A percentile compares a stretch with the other conserved stretches of the same genome.
Conservation (phyloP, 1,140 invertebrate genomes). For the Drosophila biarmipes region DNA sequence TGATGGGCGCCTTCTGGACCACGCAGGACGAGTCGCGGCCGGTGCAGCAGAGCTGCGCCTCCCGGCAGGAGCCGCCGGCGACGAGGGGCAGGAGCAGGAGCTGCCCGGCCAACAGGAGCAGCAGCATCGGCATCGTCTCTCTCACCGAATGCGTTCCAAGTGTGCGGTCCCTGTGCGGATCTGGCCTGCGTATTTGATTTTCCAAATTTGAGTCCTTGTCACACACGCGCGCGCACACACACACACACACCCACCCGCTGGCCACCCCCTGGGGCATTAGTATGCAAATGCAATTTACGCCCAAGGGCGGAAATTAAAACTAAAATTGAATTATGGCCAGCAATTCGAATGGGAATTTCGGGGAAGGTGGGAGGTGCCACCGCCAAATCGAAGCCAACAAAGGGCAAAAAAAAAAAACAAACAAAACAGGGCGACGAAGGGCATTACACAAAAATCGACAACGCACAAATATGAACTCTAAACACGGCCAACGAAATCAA, state of each 20-base stretch:
- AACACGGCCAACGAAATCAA: constrained; percentile 59
- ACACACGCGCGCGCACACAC: constrained; percentile 1
- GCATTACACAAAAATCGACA: constrained; percentile 49
- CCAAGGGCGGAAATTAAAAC: constrained; percentile 80
- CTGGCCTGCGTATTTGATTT: constrained; percentile 8
- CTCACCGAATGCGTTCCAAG: constrained; percentile 11
- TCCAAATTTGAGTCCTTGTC: constrained; percentile 16
- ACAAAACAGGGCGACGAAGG: not conserved
- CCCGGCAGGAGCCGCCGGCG: constrained; percentile 88
- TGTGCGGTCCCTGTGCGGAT: constrained; percentile 19
- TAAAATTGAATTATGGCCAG: constrained; percentile 81
- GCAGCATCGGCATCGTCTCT: constrained; percentile 12
- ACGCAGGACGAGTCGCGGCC: constrained; percentile 94
- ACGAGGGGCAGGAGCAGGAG: constrained; percentile 8
- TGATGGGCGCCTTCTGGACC: constrained; percentile 92
- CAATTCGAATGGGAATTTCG: constrained; percentile 25
- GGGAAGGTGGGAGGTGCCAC: not conserved
- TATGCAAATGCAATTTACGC: constrained; percentile 75
- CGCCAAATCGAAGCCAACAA: constrained; percentile 27
- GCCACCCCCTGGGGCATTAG: constrained; percentile 17
- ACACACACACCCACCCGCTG: not conserved
- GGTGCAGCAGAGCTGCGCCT: constrained; percentile 91
- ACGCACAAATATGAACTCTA: constrained; percentile 61
- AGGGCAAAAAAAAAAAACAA: constrained; percentile 3
- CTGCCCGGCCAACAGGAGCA: constrained; percentile 31